Evolutionary conservation across 1,140 invertebrate genomes (phyloP).

Genomic region (Hyphantria cunea): DNA sequence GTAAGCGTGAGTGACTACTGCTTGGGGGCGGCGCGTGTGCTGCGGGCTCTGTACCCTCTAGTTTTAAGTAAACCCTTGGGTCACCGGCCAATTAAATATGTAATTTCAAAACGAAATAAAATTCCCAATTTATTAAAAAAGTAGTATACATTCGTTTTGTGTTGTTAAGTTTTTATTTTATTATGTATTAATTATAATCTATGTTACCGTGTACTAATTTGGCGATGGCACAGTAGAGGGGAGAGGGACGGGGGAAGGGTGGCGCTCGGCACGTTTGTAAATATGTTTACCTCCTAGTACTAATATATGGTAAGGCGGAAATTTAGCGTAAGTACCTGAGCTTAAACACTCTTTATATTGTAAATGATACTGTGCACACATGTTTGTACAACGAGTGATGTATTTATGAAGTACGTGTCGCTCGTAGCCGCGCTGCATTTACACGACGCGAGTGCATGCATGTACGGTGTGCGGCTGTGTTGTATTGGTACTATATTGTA

Average conservation of each 20-base stretch:
- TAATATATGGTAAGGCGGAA: slow-evolving; percentile 23
- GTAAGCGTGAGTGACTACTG: neutral
- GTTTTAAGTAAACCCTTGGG: no score
- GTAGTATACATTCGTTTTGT: no score
- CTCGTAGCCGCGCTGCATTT: slow-evolving; percentile 36
- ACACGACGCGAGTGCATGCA: slow-evolving; percentile 9
- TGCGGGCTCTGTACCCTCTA: no score
- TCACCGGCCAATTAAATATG: no score
- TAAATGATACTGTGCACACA: slow-evolving; percentile 5
- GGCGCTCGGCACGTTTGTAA: slow-evolving; percentile 12
- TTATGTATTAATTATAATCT: no score
- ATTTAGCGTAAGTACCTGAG: slow-evolving; percentile 58
- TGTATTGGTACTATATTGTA: slow-evolving; percentile 9
- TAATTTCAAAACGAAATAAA: no score
- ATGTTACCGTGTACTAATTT: neutral
- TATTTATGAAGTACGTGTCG: slow-evolving; percentile 27
- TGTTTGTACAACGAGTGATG: neutral
- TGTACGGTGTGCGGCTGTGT: neutral
- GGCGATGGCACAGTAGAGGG: neutral
- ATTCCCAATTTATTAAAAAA: no score
- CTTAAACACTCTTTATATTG: slow-evolving; percentile 21
- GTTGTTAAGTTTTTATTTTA: no score
- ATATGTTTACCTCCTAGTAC: slow-evolving; percentile 22
- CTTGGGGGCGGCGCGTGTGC: no score
- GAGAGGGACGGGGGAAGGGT: no score